Evolutionary conservation across 2,113 vertebrate species (phyloP).

Genomic region (Pseudopipra pipra): DNA sequence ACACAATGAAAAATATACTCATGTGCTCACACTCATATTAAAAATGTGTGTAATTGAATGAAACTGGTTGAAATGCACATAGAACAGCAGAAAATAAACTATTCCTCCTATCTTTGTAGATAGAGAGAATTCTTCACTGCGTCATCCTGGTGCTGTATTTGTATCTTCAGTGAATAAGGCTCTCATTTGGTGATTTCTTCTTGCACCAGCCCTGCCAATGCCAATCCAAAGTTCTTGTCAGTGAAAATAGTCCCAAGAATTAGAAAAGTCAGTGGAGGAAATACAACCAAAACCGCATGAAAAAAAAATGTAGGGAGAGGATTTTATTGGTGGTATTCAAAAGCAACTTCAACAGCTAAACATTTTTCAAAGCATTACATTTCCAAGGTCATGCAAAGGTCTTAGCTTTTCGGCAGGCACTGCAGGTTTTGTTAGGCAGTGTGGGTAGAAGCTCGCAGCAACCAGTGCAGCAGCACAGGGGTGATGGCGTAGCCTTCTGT

Average conservation of each 20-base stretch:
- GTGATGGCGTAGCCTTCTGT: not conserved
- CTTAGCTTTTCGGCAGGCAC: accelerated
- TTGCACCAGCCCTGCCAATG: not conserved
- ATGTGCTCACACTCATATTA: not conserved
- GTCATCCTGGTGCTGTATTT: not conserved
- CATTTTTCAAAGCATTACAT: not conserved
- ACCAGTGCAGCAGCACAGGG: accelerated
- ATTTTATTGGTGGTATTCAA: not conserved
- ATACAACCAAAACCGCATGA: not conserved
- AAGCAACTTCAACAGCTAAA: not conserved
- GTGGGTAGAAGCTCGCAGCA: not conserved
- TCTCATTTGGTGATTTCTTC: not conserved
- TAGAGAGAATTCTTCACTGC: not conserved
- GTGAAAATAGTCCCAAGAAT: not conserved
- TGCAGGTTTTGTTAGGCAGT: not conserved
- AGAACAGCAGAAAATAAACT: not conserved
- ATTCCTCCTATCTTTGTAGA: not conserved
- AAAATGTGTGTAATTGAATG: not conserved
- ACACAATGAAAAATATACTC: not conserved
- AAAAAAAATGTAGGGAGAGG: not conserved
- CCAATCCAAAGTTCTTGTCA: not conserved
- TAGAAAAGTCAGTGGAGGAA: not conserved
- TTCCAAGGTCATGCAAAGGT: not conserved
- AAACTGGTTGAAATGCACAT: not conserved
- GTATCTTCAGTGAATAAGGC: not conserved